Evolutionary conservation across 1,140 invertebrate species (phyloP).

Genomic region (Dolichoris vasculosae): DNA sequence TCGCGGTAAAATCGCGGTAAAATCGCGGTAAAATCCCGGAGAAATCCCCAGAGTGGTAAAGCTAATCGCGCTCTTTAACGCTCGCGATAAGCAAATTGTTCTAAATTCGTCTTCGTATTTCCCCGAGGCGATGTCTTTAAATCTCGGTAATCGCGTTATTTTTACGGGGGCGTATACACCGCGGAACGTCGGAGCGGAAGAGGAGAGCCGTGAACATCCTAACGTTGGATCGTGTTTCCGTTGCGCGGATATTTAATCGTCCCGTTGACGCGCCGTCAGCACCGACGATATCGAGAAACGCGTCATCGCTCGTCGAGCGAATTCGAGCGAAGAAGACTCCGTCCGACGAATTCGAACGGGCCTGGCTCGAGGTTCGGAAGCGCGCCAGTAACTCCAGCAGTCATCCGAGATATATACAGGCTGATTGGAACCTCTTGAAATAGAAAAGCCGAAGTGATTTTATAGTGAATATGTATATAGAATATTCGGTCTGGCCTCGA

Average conservation of each 20-base stretch:
- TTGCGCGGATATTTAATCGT: conserved; percentile 15
- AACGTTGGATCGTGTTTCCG: conserved; percentile 27
- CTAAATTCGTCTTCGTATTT: background rate
- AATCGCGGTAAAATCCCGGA: too few relatives aligned
- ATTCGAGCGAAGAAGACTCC: background rate
- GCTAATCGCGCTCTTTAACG: background rate
- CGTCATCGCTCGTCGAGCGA: background rate
- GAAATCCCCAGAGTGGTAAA: background rate
- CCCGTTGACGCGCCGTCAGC: background rate
- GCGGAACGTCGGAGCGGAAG: background rate
- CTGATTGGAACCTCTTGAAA: conserved; percentile 28
- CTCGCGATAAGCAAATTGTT: background rate
- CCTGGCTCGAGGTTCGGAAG: background rate
- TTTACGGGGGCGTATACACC: conserved; percentile 1
- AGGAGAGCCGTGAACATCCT: background rate
- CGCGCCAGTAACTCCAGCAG: background rate
- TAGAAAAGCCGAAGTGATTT: conserved; percentile 25
- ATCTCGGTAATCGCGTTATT: background rate
- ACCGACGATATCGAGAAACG: background rate
- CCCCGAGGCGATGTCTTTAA: background rate
- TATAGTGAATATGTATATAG: background rate
- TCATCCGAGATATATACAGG: background rate
- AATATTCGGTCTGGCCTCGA: background rate
- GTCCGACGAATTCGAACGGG: background rate
- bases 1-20: too few relatives aligned